Evolutionary conservation across 2,113 vertebrate genomes (phyloP).

Genomic region (Corvus hawaiiensis): DNA sequence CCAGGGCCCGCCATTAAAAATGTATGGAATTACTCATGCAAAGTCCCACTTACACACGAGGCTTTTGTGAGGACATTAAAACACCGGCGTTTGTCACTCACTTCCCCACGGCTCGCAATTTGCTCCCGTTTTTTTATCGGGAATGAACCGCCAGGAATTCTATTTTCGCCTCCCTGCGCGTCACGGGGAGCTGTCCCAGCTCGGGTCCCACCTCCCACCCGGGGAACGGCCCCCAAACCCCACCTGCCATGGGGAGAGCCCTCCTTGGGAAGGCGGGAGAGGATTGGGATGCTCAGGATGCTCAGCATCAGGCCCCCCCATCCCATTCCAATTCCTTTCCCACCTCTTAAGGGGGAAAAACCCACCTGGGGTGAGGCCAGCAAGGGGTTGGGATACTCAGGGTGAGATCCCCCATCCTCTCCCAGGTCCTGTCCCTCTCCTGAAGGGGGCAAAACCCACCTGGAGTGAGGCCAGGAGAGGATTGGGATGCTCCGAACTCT

Average conservation of each 20-base stretch:
- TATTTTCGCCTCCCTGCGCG: neutral
- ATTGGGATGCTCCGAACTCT: neutral
- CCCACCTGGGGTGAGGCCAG: neutral
- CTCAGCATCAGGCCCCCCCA: neutral
- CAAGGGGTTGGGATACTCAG: neutral
- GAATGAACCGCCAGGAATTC: neutral
- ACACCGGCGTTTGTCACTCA: neutral
- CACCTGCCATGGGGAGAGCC: too few species aligned
- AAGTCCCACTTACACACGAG: neutral
- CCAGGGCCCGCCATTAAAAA: constrained; percentile 5
- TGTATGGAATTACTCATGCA: constrained; percentile 35
- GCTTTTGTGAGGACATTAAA: neutral
- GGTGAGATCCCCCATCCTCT: neutral
- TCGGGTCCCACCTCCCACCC: neutral
- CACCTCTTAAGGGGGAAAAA: accelerated
- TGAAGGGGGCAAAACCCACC: neutral
- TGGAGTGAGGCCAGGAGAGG: neutral
- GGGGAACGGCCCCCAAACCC: neutral
- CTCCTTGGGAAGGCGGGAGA: too few species aligned
- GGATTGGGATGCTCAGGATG: too few species aligned
- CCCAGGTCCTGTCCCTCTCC: neutral
- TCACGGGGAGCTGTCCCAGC: neutral
- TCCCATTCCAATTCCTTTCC: accelerated
- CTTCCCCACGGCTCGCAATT: neutral
- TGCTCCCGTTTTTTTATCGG: neutral